Base-by-base conservation (phyloP, 2,888 invertebrate species). In the Cryptocheilus praepositus region DNA sequence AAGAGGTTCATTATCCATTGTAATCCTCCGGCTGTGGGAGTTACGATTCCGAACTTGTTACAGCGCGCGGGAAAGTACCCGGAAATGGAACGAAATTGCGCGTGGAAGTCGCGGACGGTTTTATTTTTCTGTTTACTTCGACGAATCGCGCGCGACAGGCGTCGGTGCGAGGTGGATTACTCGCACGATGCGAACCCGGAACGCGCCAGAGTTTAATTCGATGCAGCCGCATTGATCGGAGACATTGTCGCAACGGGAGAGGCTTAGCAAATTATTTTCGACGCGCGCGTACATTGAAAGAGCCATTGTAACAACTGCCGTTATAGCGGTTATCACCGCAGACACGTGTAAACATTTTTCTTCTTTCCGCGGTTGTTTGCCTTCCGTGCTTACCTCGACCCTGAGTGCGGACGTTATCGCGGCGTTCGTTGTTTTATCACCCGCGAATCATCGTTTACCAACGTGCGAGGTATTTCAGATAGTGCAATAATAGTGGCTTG, bases 401-500 rank as follows among this genome's bases (percentile, higher is more conserved):
- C 67, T 74, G 77, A 74, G 57, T 57, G n/a, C 51, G 43, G 13
- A 43, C 49, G 51, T 21, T 64, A 62, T 61, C 61, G 7, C 46
- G 49, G 51, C 52, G 56, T 44, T 44, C 15, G 70, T 64, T 57
- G 21, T 57, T 61, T 67, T 72, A 74, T 74, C 61, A 44, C 18
- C 45, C 45, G 51, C 53, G 59, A 59, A 62, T 60, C 53, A 19
- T 13, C 57, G 61, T 74, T 75, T 66, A 66, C 61, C 18, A 61
- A 22, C 25, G 55, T 51, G 72, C 68, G 52, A 58, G 49, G 46
- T 58, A 54, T 68, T 64, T 53, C 46, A 76, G 67, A 71, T 73
- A 76, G 61, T 64, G 73, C 67, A 76, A 73, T 62, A 76, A 73
- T 76, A 76, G 76, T 76, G 73, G 53, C 59, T 44, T 64, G 59